These are phyloP conservation scores for Heterocephalus glaber DNA, from an alignment of 2,113 vertebrate genomes.

Conservation along the genomic window DNA sequence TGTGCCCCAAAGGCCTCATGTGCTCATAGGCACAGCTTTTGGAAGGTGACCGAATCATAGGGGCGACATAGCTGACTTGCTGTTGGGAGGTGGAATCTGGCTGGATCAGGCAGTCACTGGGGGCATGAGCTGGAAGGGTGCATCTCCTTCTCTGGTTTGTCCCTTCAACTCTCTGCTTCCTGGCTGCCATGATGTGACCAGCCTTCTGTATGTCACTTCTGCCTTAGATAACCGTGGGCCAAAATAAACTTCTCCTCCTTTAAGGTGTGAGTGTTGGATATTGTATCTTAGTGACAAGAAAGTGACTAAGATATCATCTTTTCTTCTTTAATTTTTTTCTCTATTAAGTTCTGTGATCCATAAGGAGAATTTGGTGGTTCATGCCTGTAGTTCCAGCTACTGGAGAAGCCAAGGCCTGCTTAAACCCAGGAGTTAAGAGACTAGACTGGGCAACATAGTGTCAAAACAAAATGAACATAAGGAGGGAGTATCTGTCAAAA, in stretches of 20 bases:
- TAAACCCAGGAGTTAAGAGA: background rate
- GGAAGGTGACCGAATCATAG: background rate
- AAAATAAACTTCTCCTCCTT: background rate
- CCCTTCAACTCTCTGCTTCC: background rate
- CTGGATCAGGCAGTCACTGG: background rate
- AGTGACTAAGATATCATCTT: background rate
- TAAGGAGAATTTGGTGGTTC: conserved; percentile 11
- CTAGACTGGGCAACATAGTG: background rate
- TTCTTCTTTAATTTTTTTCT: background rate
- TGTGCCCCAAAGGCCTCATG: background rate
- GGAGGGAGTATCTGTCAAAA: conserved; percentile 18
- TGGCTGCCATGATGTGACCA: background rate
- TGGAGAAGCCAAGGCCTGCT: background rate
- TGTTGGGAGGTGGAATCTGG: background rate
- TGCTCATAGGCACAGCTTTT: background rate
- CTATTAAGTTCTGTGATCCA: conserved; percentile 10
- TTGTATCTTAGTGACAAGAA: background rate
- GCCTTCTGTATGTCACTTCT: background rate
- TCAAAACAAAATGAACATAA: background rate
- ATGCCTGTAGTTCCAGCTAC: background rate
- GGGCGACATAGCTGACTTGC: background rate
- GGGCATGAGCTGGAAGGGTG: background rate
- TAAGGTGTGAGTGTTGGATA: background rate
- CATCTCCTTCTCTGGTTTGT: background rate
- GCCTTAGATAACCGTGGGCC: background rate